These are phyloP conservation scores for Malacosoma neustria DNA, from an alignment of 2,888 invertebrate genomes.

Conservation along the genomic window DNA sequence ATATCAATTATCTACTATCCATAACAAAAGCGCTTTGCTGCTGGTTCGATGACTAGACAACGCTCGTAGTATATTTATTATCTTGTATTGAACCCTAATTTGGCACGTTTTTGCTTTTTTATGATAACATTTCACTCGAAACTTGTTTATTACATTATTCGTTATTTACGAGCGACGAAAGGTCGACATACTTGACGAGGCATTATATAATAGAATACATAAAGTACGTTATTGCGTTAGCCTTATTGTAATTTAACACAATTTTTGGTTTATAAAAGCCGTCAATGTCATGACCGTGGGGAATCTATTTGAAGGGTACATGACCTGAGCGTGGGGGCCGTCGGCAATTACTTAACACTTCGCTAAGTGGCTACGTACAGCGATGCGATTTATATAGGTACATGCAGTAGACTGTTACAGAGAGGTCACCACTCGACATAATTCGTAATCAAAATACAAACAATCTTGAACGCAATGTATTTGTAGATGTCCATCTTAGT, in stretches of 20 bases:
- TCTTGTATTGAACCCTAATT: background rate
- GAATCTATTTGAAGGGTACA: conserved; percentile 32
- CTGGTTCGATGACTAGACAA: too few species aligned
- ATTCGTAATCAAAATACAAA: background rate
- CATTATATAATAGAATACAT: conserved; percentile 37
- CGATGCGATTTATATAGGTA: conserved; percentile 18
- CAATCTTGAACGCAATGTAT: background rate
- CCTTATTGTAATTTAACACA: conserved; percentile 30
- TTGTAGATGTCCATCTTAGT: background rate
- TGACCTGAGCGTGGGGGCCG: conserved; percentile 40
- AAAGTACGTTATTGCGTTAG: conserved; percentile 24
- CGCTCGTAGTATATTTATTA: too few species aligned
- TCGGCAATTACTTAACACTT: conserved; percentile 22
- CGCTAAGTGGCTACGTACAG: conserved; percentile 18
- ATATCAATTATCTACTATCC: too few species aligned
- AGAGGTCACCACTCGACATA: background rate
- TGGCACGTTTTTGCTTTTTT: conserved; percentile 3
- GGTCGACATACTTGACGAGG: conserved; percentile 26
- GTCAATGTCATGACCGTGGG: conserved; percentile 63
- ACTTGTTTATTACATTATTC: conserved; percentile 19
- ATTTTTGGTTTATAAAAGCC: conserved; percentile 31
- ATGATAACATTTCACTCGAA: conserved; percentile 19
- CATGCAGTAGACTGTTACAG: conserved; percentile 5
- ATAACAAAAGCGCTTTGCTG: too few species aligned
- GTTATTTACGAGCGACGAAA: conserved; percentile 19